These are phyloP conservation scores for Apodemia mormo DNA, from an alignment of 2,888 invertebrate species.

Conservation along the genomic window DNA sequence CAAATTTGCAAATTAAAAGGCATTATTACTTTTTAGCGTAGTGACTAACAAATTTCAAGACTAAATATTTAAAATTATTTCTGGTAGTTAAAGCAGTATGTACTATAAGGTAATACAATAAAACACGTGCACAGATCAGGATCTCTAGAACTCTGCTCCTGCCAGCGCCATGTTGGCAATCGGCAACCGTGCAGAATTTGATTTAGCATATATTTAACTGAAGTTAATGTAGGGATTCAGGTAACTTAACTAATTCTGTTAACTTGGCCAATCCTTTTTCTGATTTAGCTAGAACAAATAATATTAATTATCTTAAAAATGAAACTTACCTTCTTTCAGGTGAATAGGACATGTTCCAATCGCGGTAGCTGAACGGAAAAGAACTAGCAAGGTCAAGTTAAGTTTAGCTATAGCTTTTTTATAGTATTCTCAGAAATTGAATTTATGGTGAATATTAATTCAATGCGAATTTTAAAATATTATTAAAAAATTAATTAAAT, in stretches of 20 bases:
- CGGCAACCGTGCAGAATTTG: constrained; percentile 64
- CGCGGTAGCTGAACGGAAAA: constrained; percentile 89
- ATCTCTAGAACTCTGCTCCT: constrained; percentile 63
- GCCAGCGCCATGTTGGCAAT: constrained; percentile 82
- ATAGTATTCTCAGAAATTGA: constrained; percentile 20
- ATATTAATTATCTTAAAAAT: constrained; percentile 53
- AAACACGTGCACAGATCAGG: constrained; percentile 72
- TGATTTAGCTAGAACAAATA: constrained; percentile 34
- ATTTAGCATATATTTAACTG: constrained; percentile 42
- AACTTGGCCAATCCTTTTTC: constrained; percentile 30
- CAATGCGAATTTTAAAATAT: constrained; percentile 47
- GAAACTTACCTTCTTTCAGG: constrained; percentile 90
- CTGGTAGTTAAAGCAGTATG: neutral
- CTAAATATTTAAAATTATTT: neutral
- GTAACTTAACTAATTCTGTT: constrained; percentile 28
- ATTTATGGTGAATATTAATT: constrained; percentile 26
- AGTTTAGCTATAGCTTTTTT: constrained; percentile 71
- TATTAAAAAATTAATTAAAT: constrained; percentile 50
- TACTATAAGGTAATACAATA: constrained; percentile 31
- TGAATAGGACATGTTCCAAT: constrained; percentile 92
- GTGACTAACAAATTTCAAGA: neutral
- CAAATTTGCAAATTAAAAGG: constrained; percentile 19
- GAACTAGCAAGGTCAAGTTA: constrained; percentile 82
- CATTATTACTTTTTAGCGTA: neutral
- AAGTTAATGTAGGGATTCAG: constrained; percentile 36